These are phyloP conservation scores for Eospalax fontanierii DNA, from an alignment of 2,797 vertebrate genomes.

Conservation along the genomic window DNA sequence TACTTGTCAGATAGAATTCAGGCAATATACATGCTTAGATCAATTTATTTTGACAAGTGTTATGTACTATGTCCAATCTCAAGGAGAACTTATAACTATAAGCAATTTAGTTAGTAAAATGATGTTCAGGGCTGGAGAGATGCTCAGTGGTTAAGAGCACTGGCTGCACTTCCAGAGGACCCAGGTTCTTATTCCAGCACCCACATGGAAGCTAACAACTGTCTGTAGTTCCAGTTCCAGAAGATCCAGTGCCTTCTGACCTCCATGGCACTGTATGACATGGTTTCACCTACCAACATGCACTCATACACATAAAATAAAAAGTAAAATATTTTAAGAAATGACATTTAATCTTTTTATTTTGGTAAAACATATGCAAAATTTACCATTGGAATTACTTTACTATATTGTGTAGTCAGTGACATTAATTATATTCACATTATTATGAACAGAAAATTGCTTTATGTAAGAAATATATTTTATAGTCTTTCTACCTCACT, in stretches of 20 bases:
- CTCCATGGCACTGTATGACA: no score
- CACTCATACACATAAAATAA: no score
- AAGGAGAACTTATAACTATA: slow-evolving; percentile 1
- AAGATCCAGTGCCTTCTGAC: no score
- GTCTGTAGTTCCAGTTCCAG: no score
- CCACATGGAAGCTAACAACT: no score
- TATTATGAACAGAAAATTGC: neutral
- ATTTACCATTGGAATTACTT: slow-evolving; percentile 10
- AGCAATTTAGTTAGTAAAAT: slow-evolving; percentile 3
- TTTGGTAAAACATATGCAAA: neutral
- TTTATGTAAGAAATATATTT: slow-evolving; percentile 40
- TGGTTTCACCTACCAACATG: no score
- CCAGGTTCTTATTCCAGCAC: no score
- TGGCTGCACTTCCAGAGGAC: no score
- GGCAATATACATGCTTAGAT: neutral
- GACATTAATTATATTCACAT: slow-evolving; percentile 9
- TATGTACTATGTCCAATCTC: neutral
- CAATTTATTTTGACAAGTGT: slow-evolving; percentile 20
- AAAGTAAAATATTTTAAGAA: no score
- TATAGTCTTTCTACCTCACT: slow-evolving; percentile 40
- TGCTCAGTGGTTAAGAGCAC: no score
- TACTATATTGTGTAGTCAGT: neutral
- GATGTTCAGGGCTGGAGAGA: no score
- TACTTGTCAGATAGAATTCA: slow-evolving; percentile 19
- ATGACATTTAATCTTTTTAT: neutral